A percentile compares a stretch with the other conserved stretches of the same genome.
Evolutionary conservation across 64 coral and sea anemone species (phyloP).

Genomic region (Montipora sp.): DNA sequence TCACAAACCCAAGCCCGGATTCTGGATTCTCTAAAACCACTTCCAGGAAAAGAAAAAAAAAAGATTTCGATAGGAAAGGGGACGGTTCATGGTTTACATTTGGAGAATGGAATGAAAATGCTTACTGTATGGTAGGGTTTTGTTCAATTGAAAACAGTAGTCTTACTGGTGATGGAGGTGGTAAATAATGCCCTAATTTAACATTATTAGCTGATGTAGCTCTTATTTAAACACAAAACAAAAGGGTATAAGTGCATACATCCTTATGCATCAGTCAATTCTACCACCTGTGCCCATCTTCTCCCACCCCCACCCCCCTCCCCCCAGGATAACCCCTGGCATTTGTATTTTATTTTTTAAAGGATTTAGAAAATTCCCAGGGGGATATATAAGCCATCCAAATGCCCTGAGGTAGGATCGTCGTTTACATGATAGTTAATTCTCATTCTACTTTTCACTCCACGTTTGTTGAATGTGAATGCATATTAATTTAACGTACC

Average conservation of each 20-base stretch:
- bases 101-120: not conserved
- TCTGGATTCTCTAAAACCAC: constrained; percentile 16
- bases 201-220: not conserved
- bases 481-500: not conserved
- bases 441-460: constrained; percentile 9
- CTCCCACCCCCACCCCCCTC: too few relatives aligned
- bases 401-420: not conserved
- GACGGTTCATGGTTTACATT: constrained; percentile 5
- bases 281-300: not conserved
- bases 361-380: not conserved
- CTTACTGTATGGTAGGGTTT: constrained; percentile 5
- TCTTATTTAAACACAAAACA: not conserved
- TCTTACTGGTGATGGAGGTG: not conserved
- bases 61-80: constrained; percentile 2
- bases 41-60: constrained; percentile 10
- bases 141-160: constrained; percentile 23
- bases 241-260: not conserved
- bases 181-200: not conserved
- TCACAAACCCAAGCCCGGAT: constrained; percentile 16
- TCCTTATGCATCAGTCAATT: constrained; percentile 1
- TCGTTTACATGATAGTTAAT: constrained; percentile 5
- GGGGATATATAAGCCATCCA: not conserved
- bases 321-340: not conserved
- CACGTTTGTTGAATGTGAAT: constrained; percentile 7
- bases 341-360: not conserved